These are phyloP conservation scores for Tethea ocularis DNA, from an alignment of 2,888 invertebrate genomes.

Conservation along the genomic window DNA sequence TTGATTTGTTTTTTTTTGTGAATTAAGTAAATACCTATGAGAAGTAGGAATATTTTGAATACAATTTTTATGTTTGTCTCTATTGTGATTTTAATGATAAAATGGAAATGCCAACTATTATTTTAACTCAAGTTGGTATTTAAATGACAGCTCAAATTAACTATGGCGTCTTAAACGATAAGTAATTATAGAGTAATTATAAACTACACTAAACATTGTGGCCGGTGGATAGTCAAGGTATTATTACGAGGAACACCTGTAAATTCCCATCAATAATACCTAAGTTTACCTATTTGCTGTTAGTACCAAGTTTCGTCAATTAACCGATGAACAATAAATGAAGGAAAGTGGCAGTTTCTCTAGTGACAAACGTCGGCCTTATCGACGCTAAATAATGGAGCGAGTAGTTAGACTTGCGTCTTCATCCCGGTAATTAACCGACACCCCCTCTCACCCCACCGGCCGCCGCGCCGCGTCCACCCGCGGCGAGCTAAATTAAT, in stretches of 20 bases:
- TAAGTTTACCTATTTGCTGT: slow-evolving; percentile 22
- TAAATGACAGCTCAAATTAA: neutral
- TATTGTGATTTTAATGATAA: neutral
- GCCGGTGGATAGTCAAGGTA: slow-evolving; percentile 9
- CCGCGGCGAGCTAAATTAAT: slow-evolving; percentile 76
- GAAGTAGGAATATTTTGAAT: neutral
- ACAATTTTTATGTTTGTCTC: too few species aligned
- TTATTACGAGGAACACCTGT: slow-evolving; percentile 28
- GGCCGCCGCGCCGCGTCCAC: slow-evolving; percentile 33
- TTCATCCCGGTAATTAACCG: slow-evolving; percentile 81
- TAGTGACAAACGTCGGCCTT: slow-evolving; percentile 78
- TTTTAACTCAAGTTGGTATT: slow-evolving; percentile 1
- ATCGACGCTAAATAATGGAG: slow-evolving; percentile 81
- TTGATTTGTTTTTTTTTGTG: neutral
- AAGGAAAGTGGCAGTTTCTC: slow-evolving; percentile 75
- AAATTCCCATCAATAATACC: slow-evolving; percentile 40
- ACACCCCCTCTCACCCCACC: slow-evolving; percentile 37
- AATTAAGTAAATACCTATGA: too few species aligned
- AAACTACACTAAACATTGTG: neutral
- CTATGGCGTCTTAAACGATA: slow-evolving; percentile 16
- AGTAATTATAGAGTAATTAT: slow-evolving; percentile 21
- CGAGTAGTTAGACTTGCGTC: slow-evolving; percentile 80
- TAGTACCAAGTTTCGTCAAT: slow-evolving; percentile 46
- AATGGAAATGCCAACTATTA: neutral
- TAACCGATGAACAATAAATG: slow-evolving; percentile 75